Evolutionary conservation across 2,888 invertebrate species (phyloP), one percentile per base, ranked within the genome.

Genomic region (Mellilla xanthometata): DNA sequence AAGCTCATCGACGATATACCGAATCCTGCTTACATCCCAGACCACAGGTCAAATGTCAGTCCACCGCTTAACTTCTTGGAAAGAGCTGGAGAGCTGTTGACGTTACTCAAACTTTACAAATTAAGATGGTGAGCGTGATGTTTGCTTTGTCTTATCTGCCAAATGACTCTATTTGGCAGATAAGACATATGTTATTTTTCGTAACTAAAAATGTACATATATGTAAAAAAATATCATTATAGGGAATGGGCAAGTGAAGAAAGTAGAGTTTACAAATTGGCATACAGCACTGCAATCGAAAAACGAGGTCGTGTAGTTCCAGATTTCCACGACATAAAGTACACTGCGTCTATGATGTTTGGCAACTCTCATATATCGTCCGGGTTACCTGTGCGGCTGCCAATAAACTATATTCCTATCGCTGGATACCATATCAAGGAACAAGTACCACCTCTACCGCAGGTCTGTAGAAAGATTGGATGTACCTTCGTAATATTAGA

Each of bases 391-490:
- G 56, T 4, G 52, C 67, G 5, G 65, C 62, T 24, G 60, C 65
- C 29, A 52, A 75, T 2, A 72, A 81, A 6, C 72, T 74, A 32
- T 75, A 72, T 49, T 68, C 70, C 31, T 74, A 72, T 82, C 1
- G 81, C 68, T 19, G 83, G 83, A 2, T 72, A 72, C 8, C 81
- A 83, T 42, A 76, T 82, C 2, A 62, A 75, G 2, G 57, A 52
- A 1, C 60, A 68, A 4, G 58, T 68, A 0, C 64, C 69, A 12
- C 72, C 77, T 1, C 52, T 84, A 11, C 68, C 78, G 1, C 58
- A 73, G 66, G 84, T 85, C 57, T 38, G 12, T n/a, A n/a, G n/a
- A n/a, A n/a, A n/a, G n/a, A n/a, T n/a, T n/a, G n/a, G n/a, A n/a
- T n/a, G n/a, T n/a, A n/a, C n/a, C n/a, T n/a, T n/a, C n/a, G n/a